Evolutionary conservation across 1,140 invertebrate genomes (phyloP), one percentile per base, ranked within the genome.

Genomic region (Scaptomyza hsui): DNA sequence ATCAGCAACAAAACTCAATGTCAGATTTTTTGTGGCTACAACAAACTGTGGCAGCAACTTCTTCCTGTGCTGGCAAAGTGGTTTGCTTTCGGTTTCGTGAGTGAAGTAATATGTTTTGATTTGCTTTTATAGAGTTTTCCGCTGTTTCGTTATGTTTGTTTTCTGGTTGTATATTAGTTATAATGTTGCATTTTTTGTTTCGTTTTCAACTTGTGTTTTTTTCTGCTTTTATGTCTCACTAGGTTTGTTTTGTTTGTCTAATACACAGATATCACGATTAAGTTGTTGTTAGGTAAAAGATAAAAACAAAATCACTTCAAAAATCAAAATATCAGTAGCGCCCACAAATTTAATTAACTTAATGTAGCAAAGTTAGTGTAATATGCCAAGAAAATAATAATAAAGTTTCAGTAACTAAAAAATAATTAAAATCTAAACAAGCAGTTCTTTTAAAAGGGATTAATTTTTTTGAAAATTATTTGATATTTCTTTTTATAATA

Each of bases 1-100:
- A 69, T 59, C 79, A 73, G 62, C 78, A 77, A 48, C 62, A 69
- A n/a, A 45, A 61, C 63, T 56, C 51, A 48, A 60, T 75, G 72
- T 83, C 78, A 75, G 62, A 60, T 85, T 69, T 75, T 15, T 55
- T 70, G 45, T 52, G 57, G 41, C 42, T 56, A 53, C 56, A 60
- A 78, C n/a, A n/a, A 72, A 29, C 78, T 81, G 68, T 65, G 73
- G 70, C 63, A 73, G 75, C 69, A 76, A 73, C 73, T 80, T 86
- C 77, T 78, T 80, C 72, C 53, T 53, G 52, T 72, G 53, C 52
- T 67, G 29, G 39, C 69, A 37, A 67, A 69, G 57, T 59, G 37
- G 53, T 65, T 78, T 59, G 79, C 78, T 78, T 82, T 82, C 78
- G 42, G 60, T 75, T 85, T 85, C 76, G 80, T 85, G 81, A 85